Evolutionary conservation across 2,797 vertebrate genomes (phyloP).

Genomic region (Otus scops): DNA sequence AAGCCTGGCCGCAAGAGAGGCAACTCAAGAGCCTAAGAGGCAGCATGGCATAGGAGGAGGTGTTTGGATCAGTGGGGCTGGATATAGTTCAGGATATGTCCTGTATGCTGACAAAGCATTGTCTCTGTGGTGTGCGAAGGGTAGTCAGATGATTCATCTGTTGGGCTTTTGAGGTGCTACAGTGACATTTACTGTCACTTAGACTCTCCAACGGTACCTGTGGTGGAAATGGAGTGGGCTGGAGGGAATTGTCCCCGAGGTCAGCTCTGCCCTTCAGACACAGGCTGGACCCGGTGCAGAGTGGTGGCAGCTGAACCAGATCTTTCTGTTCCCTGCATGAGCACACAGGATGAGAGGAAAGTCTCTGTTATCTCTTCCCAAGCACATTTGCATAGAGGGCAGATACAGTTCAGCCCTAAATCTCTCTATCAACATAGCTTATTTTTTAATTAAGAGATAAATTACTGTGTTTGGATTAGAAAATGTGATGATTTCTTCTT

Average conservation of each 20-base stretch:
- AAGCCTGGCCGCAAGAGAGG: neutral
- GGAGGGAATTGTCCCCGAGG: neutral
- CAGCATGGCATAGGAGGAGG: neutral
- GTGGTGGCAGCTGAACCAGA: neutral
- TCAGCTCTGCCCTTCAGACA: neutral
- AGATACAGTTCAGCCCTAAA: neutral
- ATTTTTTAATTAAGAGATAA: neutral
- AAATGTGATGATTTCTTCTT: neutral
- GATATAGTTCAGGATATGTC: neutral
- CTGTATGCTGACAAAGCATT: neutral
- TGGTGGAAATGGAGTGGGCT: neutral
- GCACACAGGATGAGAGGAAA: neutral
- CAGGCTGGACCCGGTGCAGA: neutral
- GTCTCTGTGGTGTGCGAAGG: neutral
- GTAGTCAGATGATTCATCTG: neutral
- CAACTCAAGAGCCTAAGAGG: neutral
- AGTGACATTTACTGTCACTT: neutral
- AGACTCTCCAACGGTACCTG: fast-evolving
- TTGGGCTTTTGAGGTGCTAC: neutral
- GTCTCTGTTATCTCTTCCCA: neutral
- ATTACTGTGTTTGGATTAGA: neutral
- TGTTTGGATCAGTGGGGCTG: neutral
- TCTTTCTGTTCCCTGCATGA: neutral
- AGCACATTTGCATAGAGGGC: neutral
- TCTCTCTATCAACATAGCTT: neutral